Conservation (phyloP, 2,888 invertebrate genomes). For the Neoascia interrupta region DNA sequence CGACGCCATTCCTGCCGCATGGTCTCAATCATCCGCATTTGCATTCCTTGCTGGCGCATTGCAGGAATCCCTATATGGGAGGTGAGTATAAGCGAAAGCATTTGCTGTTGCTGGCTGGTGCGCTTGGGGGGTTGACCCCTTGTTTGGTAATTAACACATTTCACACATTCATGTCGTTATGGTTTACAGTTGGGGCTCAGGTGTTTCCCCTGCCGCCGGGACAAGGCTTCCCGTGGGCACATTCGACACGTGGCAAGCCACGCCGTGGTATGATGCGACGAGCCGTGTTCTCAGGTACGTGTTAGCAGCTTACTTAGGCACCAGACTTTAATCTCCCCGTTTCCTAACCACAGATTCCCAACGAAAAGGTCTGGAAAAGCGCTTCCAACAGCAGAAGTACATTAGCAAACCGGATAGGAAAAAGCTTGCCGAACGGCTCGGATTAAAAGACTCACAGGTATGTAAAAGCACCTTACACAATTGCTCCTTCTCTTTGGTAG, state of each 20-base stretch:
- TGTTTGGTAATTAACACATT: constrained; percentile 50
- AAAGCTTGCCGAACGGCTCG: constrained; percentile 96
- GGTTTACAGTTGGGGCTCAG: constrained; percentile 82
- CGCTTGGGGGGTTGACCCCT: too few species aligned
- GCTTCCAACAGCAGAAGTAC: constrained; percentile 98
- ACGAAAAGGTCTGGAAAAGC: constrained; percentile 95
- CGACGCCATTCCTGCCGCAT: constrained; percentile 83
- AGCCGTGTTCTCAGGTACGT: constrained; percentile 91
- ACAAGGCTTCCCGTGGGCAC: constrained; percentile 91
- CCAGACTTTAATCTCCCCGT: too few species aligned
- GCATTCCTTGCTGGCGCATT: constrained; percentile 89
- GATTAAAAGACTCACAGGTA: constrained; percentile 98
- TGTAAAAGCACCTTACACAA: constrained; percentile 71
- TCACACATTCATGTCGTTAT: too few species aligned
- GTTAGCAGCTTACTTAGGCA: too few species aligned
- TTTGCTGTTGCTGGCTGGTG: neutral
- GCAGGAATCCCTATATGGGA: constrained; percentile 91
- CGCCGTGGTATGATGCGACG: constrained; percentile 97
- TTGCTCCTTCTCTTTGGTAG: constrained; percentile 8
- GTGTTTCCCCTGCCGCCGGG: constrained; percentile 83
- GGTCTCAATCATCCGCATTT: constrained; percentile 91
- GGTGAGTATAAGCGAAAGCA: constrained; percentile 74
- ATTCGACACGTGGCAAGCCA: constrained; percentile 94
- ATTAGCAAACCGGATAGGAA: constrained; percentile 99
- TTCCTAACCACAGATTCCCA: constrained; percentile 91